Conservation (phyloP, 2,888 invertebrate genomes). For the Neoaliturus tenellus region DNA sequence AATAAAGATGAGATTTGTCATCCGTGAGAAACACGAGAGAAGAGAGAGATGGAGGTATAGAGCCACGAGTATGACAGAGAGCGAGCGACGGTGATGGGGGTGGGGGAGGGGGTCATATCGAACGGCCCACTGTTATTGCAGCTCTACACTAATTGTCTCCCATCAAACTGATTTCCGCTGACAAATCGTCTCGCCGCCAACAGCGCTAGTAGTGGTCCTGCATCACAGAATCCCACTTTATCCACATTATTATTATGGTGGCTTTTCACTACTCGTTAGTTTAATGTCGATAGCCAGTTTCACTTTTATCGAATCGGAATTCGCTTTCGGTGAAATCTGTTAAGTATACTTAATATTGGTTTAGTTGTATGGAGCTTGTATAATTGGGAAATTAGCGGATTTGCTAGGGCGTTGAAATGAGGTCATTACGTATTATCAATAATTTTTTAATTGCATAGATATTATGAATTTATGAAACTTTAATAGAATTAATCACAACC, state of each 20-base stretch:
- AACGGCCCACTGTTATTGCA: slow-evolving; percentile 34
- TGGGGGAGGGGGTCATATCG: not conserved
- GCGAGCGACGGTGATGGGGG: not conserved
- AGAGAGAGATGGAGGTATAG: slow-evolving; percentile 9
- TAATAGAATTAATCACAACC: too few species aligned
- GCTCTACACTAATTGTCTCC: slow-evolving; percentile 42
- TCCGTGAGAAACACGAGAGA: slow-evolving; percentile 16
- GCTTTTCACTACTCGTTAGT: slow-evolving; percentile 12
- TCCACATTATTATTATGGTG: slow-evolving; percentile 26
- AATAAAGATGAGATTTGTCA: slow-evolving; percentile 35
- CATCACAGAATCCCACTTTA: slow-evolving; percentile 1
- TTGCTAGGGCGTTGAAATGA: not conserved
- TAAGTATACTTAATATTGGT: not conserved
- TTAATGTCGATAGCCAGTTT: not conserved
- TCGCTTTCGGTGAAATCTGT: not conserved
- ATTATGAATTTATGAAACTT: too few species aligned
- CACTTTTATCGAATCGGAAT: slow-evolving; percentile 21
- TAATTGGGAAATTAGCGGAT: not conserved
- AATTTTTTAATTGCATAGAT: too few species aligned
- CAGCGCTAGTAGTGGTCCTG: slow-evolving; percentile 6
- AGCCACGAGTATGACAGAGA: not conserved
- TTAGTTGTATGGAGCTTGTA: too few species aligned
- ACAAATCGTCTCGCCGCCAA: slow-evolving; percentile 42
- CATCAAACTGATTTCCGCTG: slow-evolving; percentile 49
- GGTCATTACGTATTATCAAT: too few species aligned